These are phyloP conservation scores for Sebastes trivittatus DNA, from an alignment of 2,797 vertebrate genomes.

Conservation along the genomic window DNA sequence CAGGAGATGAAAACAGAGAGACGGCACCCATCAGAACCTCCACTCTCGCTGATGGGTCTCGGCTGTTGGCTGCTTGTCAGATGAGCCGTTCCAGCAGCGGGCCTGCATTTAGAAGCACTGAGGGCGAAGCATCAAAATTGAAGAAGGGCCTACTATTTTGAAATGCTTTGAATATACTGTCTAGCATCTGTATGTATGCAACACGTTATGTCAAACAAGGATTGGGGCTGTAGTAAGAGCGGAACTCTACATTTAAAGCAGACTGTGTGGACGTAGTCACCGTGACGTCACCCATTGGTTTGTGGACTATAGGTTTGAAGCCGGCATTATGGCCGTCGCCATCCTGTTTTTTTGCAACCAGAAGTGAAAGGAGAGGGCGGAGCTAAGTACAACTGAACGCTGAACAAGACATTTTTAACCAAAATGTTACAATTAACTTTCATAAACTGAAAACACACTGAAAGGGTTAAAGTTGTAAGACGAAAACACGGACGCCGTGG, in stretches of 20 bases:
- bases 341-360: too few relatives aligned
- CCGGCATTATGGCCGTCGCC: too few relatives aligned
- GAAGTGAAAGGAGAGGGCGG: too few relatives aligned
- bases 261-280: not conserved
- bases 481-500: too few relatives aligned
- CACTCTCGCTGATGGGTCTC: constrained; percentile 54
- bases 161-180: constrained; percentile 6
- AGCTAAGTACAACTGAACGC: too few relatives aligned
- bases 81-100: constrained; percentile 14
- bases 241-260: not conserved
- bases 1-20: constrained; percentile 53
- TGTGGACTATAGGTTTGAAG: too few relatives aligned
- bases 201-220: not conserved
- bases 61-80: constrained; percentile 63
- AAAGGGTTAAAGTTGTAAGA: too few relatives aligned
- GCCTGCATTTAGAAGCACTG: constrained; percentile 25
- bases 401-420: too few relatives aligned
- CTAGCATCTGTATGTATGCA: not conserved
- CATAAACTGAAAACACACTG: too few relatives aligned
- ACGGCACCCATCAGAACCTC: constrained; percentile 36
- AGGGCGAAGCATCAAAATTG: constrained; percentile 13
- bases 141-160: not conserved
- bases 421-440: too few relatives aligned
- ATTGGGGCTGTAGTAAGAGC: not conserved
- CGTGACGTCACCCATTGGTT: too few relatives aligned